These are phyloP conservation scores for Oasisia sp. DNA, from an alignment of 2,888 invertebrate genomes.

Conservation along the genomic window DNA sequence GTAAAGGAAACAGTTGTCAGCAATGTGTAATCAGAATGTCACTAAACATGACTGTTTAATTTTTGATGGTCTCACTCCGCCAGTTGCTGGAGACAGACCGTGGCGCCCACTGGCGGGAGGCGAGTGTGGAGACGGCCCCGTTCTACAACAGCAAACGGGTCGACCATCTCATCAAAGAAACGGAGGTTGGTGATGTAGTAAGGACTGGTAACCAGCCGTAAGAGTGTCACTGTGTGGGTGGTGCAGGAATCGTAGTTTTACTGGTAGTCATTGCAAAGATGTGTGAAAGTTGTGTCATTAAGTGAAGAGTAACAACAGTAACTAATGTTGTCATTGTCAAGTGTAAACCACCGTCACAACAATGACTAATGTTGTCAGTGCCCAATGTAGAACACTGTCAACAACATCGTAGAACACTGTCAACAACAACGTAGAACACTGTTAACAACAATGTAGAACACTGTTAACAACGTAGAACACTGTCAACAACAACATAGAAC, in stretches of 20 bases:
- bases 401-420: too few species aligned
- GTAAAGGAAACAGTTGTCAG: background rate
- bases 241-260: too few species aligned
- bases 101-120: slow-evolving; percentile 91
- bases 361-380: background rate
- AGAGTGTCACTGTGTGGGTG: background rate
- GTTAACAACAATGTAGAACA: too few species aligned
- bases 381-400: background rate
- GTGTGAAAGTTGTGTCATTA: too few species aligned
- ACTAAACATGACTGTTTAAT: background rate
- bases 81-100: slow-evolving; percentile 74
- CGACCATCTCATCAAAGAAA: slow-evolving; percentile 92
- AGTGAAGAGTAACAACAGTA: too few species aligned
- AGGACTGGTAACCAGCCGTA: background rate
- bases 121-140: slow-evolving; percentile 91
- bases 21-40: background rate
- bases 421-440: too few species aligned
- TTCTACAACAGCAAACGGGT: slow-evolving; percentile 98
- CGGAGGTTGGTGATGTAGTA: slow-evolving; percentile 73
- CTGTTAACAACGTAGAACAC: too few species aligned
- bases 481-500: too few species aligned
- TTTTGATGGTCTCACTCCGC: background rate
- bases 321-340: too few species aligned
- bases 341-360: too few species aligned
- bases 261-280: too few species aligned